Base-by-base conservation (phyloP, 2,113 vertebrate species). In the Cranoglanis bouderius region DNA sequence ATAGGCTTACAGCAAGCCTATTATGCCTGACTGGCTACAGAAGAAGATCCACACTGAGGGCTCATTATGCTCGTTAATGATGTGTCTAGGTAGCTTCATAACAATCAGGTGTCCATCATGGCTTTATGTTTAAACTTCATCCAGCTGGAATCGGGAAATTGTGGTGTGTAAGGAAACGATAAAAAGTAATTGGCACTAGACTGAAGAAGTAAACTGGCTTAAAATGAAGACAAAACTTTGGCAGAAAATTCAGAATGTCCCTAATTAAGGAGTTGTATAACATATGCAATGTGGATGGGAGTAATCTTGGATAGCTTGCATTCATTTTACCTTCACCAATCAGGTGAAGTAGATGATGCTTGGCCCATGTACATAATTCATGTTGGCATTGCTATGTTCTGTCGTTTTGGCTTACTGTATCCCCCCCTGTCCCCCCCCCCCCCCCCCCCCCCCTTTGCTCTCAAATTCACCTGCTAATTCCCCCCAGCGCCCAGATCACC, bases 1-100 rank as follows among this genome's bases (percentile, higher is more conserved):
- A n/a, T 59, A 19, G 24, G 53, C 63, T 87, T 85, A 80, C 87
- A 18, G 86, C 72, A 87, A 81, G 21, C 82, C 85, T 84, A 90
- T 90, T 87, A 90, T 57, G 26, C 13, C 61, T 85, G 74, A 87
- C 70, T 84, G 86, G 59, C 81, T 78, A 78, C 82, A 40, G 85
- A 57, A 87, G 75, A 59, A 32, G 87, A 65, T 82, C 61, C 26
- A 1, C 75, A 77, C 35, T 77, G 10, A 77, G 35, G 82, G 59
- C 82, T 67, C 59, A 84, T 84, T 67, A 84, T 46, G 38, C 38
- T 84, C 3, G 40, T 46, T 84, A 84, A 84, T 46, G 59, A 49
- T 84, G 61, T 46, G 82, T 67, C 38, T 65, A 84, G 14, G 59
- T 84, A 49, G 82, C 82, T 65, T 84, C 59, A 65, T 84, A 84